Evolutionary conservation across 2,888 invertebrate genomes (phyloP).

Genomic region (Epistrophe grossulariae): DNA sequence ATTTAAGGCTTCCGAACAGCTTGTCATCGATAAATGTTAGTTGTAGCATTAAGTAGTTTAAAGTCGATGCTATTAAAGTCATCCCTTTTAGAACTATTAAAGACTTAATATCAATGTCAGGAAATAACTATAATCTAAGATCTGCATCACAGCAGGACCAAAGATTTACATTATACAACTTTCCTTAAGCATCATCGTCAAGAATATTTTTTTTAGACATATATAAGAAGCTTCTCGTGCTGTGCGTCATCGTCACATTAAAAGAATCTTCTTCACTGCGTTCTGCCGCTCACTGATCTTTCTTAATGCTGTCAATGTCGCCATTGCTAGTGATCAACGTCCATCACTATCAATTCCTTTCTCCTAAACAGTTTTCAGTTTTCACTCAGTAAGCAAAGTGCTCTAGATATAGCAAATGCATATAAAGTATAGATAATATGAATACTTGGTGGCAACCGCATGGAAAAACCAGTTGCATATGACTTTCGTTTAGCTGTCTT

Average conservation of each 20-base stretch:
- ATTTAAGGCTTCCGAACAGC: neutral
- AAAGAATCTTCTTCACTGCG: conserved; percentile 15
- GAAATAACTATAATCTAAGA: conserved; percentile 22
- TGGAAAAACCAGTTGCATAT: conserved; percentile 54
- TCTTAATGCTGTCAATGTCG: conserved; percentile 45
- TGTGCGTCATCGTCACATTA: conserved; percentile 36
- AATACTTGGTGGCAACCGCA: conserved; percentile 13
- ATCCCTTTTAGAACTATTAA: conserved; percentile 11
- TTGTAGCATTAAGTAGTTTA: neutral
- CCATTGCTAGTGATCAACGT: conserved; percentile 44
- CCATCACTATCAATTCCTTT: conserved; percentile 35
- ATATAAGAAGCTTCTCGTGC: conserved; percentile 19
- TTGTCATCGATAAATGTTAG: neutral
- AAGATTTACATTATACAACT: too few species aligned
- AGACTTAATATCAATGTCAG: conserved; percentile 32
- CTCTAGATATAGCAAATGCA: conserved; percentile 41
- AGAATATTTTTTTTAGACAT: neutral
- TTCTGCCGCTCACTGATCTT: conserved; percentile 36
- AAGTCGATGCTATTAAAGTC: conserved; percentile 5
- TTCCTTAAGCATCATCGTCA: neutral
- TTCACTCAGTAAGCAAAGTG: conserved; percentile 43
- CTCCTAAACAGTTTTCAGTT: conserved; percentile 15
- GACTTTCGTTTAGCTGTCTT: conserved; percentile 53
- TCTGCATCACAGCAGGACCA: conserved; percentile 7
- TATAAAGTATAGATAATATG: neutral